Conservation (phyloP, 1,140 invertebrate species). For the Trissolcus basalis region DNA sequence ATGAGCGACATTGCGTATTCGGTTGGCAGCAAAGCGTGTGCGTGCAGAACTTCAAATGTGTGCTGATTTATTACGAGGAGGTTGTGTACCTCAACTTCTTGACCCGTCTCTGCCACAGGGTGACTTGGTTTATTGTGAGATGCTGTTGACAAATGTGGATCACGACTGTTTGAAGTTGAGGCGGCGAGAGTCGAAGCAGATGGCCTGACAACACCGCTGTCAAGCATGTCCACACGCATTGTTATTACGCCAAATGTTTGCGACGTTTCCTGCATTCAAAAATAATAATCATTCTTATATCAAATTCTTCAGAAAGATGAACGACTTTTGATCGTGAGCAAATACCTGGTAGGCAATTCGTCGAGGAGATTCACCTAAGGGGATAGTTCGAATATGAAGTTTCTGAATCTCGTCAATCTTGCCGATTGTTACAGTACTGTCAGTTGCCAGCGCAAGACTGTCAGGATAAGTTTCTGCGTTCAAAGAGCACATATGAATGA, state of each 20-base stretch:
- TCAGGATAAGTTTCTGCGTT: conserved; percentile 96
- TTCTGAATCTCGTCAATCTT: conserved; percentile 99
- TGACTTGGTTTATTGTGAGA: conserved; percentile 76
- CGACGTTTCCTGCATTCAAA: conserved; percentile 81
- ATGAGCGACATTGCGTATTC: conserved; percentile 94
- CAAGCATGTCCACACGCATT: conserved; percentile 88
- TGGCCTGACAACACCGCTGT: conserved; percentile 80
- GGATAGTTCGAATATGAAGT: conserved; percentile 96
- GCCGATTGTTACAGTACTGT: conserved; percentile 95
- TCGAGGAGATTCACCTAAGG: conserved; percentile 93
- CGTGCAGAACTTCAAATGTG: conserved; percentile 97
- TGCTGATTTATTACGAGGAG: conserved; percentile 96
- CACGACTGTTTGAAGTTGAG: conserved; percentile 67
- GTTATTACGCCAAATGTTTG: conserved; percentile 97
- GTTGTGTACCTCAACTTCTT: conserved; percentile 95
- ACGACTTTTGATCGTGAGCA: no score
- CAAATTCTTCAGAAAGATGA: no score
- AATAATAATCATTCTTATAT: background rate
- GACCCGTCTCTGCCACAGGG: conserved; percentile 80
- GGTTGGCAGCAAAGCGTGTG: conserved; percentile 91
- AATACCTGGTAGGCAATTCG: conserved; percentile 91
- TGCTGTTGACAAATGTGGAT: conserved; percentile 70
- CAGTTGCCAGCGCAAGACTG: conserved; percentile 95
- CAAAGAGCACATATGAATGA: conserved; percentile 98
- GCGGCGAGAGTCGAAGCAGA: conserved; percentile 87